phyloP scores from a whole-genome alignment of 1,140 invertebrate genomes.

The Drosophila novamexicana region DNA sequence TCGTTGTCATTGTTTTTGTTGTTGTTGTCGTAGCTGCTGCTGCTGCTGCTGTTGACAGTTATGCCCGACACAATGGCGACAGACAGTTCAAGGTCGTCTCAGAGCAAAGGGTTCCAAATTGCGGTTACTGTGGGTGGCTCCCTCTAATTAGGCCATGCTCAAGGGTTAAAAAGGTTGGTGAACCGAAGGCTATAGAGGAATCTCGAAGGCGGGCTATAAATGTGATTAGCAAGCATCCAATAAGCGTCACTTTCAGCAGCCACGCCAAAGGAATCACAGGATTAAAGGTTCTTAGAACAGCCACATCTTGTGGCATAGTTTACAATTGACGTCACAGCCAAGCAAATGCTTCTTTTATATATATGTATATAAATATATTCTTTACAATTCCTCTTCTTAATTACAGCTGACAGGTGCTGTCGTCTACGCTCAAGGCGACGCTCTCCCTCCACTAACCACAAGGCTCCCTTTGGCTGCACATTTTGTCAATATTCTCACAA shows the following conservation, averaged over 20 bases:
- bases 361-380: background rate
- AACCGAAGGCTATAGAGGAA: conserved; percentile 12
- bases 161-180: conserved; percentile 17
- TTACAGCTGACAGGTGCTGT: conserved; percentile 58
- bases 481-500: conserved; percentile 1
- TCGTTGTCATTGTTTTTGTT: conserved; percentile 11
- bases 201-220: conserved; percentile 7
- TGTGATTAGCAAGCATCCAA: conserved; percentile 59
- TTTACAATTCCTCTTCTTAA: conserved; percentile 39
- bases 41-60: conserved; percentile 36
- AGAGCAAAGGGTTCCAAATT: conserved; percentile 16
- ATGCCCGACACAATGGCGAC: conserved; percentile 58
- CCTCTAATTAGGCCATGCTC: conserved; percentile 16
- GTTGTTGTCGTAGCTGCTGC: background rate
- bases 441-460: conserved; percentile 21
- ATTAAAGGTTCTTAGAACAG: conserved; percentile 30
- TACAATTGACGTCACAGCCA: conserved; percentile 47
- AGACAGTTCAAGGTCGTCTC: conserved; percentile 67
- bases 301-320: conserved; percentile 31
- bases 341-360: background rate
- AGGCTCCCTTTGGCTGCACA: conserved; percentile 24
- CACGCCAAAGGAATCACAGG: conserved; percentile 16
- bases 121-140: background rate
- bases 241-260: conserved; percentile 63
- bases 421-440: conserved; percentile 7